Conservation (phyloP, 2,113 vertebrate species). For the Beaufortia kweichowensis region DNA sequence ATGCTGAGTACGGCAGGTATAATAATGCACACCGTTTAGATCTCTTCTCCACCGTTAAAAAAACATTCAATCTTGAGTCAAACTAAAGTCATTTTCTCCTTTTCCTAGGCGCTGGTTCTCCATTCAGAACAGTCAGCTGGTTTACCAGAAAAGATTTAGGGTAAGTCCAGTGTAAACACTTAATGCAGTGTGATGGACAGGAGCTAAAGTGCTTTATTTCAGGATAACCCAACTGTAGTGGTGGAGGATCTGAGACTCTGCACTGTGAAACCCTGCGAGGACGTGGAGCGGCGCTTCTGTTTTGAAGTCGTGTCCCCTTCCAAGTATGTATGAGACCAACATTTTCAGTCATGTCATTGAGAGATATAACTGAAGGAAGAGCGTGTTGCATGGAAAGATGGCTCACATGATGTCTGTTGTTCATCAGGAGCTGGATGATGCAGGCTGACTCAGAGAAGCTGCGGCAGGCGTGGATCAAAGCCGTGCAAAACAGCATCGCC, state of each 20-base stretch:
- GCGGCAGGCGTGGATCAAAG: conserved; percentile 94
- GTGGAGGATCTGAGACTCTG: conserved; percentile 94
- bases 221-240: conserved; percentile 95
- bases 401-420: conserved; percentile 14
- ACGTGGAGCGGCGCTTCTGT: conserved; percentile 93
- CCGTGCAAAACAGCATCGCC: conserved; percentile 95
- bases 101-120: conserved; percentile 95
- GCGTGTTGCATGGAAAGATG: conserved; percentile 13
- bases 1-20: conserved; percentile 27
- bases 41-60: too few species aligned
- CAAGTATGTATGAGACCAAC: conserved; percentile 78
- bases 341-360: conserved; percentile 75
- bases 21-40: not conserved
- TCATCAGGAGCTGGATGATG: conserved; percentile 90
- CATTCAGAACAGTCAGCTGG: conserved; percentile 97
- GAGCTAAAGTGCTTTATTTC: not conserved
- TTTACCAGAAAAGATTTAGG: conserved; percentile 99
- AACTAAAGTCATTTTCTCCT: conserved; percentile 26
- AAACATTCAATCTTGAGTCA: not conserved
- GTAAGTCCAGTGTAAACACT: conserved; percentile 68
- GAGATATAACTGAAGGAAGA: too few species aligned
- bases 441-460: conserved; percentile 96
- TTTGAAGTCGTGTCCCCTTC: conserved; percentile 97
- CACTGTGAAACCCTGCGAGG: conserved; percentile 95
- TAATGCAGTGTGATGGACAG: conserved; percentile 52